Percentiles rank a stretch among this genome's conserved stretches.
These are phyloP conservation scores for Lordiphosa collinella DNA, from an alignment of 1,140 invertebrate species.

Conservation along the genomic window DNA sequence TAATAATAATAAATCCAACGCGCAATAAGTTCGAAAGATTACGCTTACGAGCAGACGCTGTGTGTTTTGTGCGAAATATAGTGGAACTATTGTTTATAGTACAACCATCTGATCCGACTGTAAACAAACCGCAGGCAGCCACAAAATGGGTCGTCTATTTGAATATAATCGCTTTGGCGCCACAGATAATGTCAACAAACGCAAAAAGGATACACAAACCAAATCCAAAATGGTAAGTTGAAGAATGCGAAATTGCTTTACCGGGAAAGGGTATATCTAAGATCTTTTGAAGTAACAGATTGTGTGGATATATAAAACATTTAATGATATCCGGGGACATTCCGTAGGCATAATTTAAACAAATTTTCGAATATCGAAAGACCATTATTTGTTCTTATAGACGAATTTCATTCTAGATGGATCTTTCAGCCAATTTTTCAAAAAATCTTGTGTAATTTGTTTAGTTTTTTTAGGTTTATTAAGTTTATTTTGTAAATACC, in stretches of 20 bases:
- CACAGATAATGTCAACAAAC: constrained; percentile 54
- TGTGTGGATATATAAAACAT: no score
- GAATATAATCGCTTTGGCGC: constrained; percentile 73
- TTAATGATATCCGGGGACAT: no score
- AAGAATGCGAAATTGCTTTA: background rate
- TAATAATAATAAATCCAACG: constrained; percentile 12
- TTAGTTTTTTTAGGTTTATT: no score
- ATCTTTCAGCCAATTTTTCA: no score
- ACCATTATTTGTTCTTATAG: no score
- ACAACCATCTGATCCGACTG: constrained; percentile 17
- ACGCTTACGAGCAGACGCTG: constrained; percentile 21
- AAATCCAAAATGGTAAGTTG: constrained; percentile 61
- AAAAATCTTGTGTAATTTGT: no score
- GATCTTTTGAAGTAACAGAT: background rate
- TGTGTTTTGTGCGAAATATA: constrained; percentile 22
- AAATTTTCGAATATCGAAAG: no score
- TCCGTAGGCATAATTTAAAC: no score
- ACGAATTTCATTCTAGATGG: no score
- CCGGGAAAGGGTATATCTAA: background rate
- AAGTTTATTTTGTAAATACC: no score
- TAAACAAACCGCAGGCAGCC: constrained; percentile 24
- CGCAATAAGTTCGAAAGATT: constrained; percentile 42
- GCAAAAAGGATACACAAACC: constrained; percentile 63
- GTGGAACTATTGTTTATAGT: constrained; percentile 28
- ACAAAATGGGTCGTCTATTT: constrained; percentile 68